A percentile compares a stretch with the other conserved stretches of the same genome.
phyloP scores from a whole-genome alignment of 2,888 invertebrate genomes.

The Sinotaia quadrata region DNA sequence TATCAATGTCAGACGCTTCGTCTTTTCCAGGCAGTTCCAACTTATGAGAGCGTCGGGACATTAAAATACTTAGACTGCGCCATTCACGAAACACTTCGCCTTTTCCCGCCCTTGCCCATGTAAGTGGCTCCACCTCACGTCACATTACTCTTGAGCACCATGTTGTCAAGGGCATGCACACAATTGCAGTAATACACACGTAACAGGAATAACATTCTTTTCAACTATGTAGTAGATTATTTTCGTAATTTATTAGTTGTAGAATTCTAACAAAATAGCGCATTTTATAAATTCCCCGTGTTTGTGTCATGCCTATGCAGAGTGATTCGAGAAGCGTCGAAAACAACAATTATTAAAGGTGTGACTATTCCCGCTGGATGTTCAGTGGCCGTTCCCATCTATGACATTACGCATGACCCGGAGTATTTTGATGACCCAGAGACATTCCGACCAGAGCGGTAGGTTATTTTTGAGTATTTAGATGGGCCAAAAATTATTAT shows the following conservation, averaged over 20 bases:
- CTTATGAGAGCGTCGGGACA: constrained; percentile 1
- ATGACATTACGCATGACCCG: constrained; percentile 22
- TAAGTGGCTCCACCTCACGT: not conserved
- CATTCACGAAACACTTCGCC: constrained; percentile 32
- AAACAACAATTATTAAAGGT: constrained; percentile 3
- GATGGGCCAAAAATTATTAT: no score
- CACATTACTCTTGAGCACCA: no score
- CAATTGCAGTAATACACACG: no score
- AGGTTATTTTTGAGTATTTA: no score
- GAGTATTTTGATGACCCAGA: constrained; percentile 31
- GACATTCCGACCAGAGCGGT: constrained; percentile 30
- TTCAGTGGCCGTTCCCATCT: constrained; percentile 19
- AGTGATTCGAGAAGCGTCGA: not conserved
- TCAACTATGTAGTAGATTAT: no score
- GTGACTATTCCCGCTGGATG: constrained; percentile 21
- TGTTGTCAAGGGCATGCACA: no score
- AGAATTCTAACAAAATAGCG: no score
- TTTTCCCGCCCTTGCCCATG: constrained; percentile 45
- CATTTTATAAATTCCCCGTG: not conserved
- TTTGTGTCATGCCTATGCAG: not conserved
- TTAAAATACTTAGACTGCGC: constrained; percentile 28
- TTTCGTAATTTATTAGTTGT: no score
- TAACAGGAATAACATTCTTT: no score
- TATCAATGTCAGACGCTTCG: no score
- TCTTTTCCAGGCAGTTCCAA: not conserved